Conservation (phyloP, 2,888 invertebrate genomes). For the Oscheius myriophilus region DNA sequence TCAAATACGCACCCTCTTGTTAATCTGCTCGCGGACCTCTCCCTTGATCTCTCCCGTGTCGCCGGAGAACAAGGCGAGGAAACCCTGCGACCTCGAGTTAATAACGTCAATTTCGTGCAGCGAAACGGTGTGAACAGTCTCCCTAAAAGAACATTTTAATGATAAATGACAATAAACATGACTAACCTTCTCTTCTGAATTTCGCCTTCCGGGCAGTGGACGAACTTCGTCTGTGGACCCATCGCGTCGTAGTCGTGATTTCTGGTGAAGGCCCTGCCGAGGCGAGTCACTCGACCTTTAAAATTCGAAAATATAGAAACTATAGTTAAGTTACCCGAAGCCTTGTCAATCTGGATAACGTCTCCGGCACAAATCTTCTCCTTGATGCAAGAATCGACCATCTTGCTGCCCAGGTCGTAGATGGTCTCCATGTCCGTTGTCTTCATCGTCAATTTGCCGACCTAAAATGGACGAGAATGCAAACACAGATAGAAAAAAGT, state of each 20-base stretch:
- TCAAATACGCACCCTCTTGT: slow-evolving; percentile 82
- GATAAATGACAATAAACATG: neutral
- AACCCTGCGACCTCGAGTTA: slow-evolving; percentile 91
- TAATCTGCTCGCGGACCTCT: slow-evolving; percentile 97
- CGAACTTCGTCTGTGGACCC: slow-evolving; percentile 83
- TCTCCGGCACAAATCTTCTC: slow-evolving; percentile 82
- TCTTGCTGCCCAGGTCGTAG: slow-evolving; percentile 88
- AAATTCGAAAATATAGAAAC: neutral
- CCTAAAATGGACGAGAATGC: slow-evolving; percentile 10
- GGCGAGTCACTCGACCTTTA: slow-evolving; percentile 61
- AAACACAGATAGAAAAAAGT: neutral
- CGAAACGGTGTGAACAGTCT: slow-evolving; percentile 92
- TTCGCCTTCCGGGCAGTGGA: slow-evolving; percentile 98
- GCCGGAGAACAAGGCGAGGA: slow-evolving; percentile 94
- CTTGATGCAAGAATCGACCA: slow-evolving; percentile 75
- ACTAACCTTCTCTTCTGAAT: slow-evolving; percentile 83
- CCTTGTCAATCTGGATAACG: slow-evolving; percentile 97
- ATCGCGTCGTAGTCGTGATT: slow-evolving; percentile 98
- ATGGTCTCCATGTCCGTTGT: slow-evolving; percentile 99
- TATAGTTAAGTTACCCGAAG: slow-evolving; percentile 79
- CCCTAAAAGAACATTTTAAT: slow-evolving; percentile 77
- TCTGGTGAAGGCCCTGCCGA: slow-evolving; percentile 88
- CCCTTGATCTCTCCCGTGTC: slow-evolving; percentile 98
- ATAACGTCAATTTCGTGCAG: slow-evolving; percentile 99
- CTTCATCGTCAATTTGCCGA: slow-evolving; percentile 87